Evolutionary conservation across 2,113 vertebrate genomes (phyloP).

Genomic region (Elachura formosa): DNA sequence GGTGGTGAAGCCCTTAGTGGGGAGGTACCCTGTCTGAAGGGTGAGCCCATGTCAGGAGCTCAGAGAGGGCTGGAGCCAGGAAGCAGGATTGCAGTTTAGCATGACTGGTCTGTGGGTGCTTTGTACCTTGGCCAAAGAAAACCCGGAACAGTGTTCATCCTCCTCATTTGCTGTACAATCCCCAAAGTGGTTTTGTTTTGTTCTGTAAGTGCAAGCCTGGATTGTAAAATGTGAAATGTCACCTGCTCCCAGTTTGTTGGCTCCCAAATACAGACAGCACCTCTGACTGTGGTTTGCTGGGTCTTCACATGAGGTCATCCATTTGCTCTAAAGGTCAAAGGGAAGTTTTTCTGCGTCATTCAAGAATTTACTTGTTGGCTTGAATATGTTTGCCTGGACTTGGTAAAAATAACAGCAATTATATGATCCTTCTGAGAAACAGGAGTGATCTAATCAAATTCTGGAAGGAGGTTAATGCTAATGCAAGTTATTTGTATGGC

Average conservation of each 20-base stretch:
- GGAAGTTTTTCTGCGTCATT: not conserved
- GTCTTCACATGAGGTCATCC: not conserved
- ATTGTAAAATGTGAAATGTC: not conserved
- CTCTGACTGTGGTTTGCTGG: not conserved
- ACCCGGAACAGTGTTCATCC: not conserved
- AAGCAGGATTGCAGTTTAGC: not conserved
- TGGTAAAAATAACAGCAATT: slow-evolving; percentile 47
- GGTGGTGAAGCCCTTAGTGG: not conserved
- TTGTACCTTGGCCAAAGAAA: not conserved
- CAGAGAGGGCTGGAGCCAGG: not conserved
- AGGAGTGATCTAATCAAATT: slow-evolving; percentile 43
- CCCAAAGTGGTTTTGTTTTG: not conserved
- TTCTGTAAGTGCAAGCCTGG: not conserved
- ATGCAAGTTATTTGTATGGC: slow-evolving; percentile 67
- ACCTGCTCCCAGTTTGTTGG: not conserved
- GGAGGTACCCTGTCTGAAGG: not conserved
- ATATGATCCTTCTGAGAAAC: slow-evolving; percentile 44
- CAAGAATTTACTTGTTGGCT: not conserved
- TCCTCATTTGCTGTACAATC: not conserved
- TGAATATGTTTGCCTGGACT: not conserved
- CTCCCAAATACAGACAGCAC: not conserved
- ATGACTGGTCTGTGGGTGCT: not conserved
- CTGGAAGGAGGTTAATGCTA: slow-evolving; percentile 50
- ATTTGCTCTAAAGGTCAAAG: not conserved
- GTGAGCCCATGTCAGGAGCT: rapidly evolving